Evolutionary conservation across 2,113 vertebrate genomes (phyloP), one percentile per base, ranked within the genome.

Genomic region (Talpa occidentalis): DNA sequence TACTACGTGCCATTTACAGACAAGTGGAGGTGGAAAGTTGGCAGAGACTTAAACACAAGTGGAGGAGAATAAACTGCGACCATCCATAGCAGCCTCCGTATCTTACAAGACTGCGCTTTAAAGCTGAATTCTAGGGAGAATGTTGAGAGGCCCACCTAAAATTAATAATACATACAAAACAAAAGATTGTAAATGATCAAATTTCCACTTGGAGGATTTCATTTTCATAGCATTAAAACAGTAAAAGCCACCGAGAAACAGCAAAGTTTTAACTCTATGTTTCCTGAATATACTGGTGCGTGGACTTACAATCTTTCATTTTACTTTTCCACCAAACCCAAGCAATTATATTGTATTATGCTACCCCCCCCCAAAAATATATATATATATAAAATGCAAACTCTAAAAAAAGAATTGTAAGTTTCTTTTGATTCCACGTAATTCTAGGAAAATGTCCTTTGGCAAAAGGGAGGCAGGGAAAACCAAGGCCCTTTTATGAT

Each of bases 381-480:
- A 49, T 10, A 10, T 49, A 49, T 10, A 52, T 52, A 52, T 52
- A 52, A 4, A 52, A 52, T 52, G 49, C 49, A 52, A 52, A 52
- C 49, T 52, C 69, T 78, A 28, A 42, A 85, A 74, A 77, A 52
- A 35, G 54, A 77, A 72, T 19, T 49, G 37, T 5, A 37, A 72
- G 22, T 49, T 70, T 76, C 26, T 76, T 91, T 62, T 59, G 9
- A 66, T 64, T 81, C 42, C 11, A 73, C 40, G 60, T 95, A 89
- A 94, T 72, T 81, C 44, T 81, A 92, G 40, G 74, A 81, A 64
- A 83, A 60, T n/a, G 56, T 49, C 17, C 52, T 37, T 81, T 90
- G 49, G 40, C 0, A 0, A 30, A 83, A 35, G 42, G 21, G 19
- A 62, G 4, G 62, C 1, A 62, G 76, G 10, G 21, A 82, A 8